These are phyloP conservation scores for Manis pentadactyla DNA, from an alignment of 2,797 vertebrate species.

Conservation along the genomic window DNA sequence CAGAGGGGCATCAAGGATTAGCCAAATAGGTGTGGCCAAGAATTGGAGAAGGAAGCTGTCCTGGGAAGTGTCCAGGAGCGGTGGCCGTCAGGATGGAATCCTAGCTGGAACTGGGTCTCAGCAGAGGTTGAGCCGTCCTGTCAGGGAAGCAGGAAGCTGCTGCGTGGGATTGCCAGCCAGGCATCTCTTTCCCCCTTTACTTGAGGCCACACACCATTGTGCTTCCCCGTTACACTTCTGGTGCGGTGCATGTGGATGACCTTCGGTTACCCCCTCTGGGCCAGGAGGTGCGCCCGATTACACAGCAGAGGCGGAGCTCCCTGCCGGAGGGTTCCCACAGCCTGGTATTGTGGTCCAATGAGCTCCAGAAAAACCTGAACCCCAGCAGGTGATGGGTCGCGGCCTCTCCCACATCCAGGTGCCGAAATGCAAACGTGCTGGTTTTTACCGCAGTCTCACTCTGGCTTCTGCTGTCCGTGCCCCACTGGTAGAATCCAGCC, in stretches of 20 bases:
- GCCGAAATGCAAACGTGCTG: conserved; percentile 79
- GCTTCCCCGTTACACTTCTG: conserved; percentile 37
- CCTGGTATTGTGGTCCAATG: conserved; percentile 81
- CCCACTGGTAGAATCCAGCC: conserved; percentile 67
- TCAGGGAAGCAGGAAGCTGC: neutral
- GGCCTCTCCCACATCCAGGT: conserved; percentile 78
- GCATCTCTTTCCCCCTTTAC: neutral
- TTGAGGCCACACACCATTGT: neutral
- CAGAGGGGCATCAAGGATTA: neutral
- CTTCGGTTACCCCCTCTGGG: conserved; percentile 72
- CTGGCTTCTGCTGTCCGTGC: conserved; percentile 72
- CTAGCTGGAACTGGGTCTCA: neutral
- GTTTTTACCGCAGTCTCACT: conserved; percentile 65
- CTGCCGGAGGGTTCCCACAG: conserved; percentile 79
- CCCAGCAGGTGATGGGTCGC: conserved; percentile 78
- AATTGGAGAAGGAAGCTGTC: neutral
- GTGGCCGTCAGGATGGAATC: neutral
- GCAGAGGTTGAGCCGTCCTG: neutral
- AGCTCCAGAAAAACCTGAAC: conserved; percentile 83
- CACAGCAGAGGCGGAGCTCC: conserved; percentile 77
- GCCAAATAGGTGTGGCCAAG: neutral
- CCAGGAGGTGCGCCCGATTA: conserved; percentile 81
- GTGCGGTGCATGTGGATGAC: conserved; percentile 58
- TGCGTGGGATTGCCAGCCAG: neutral
- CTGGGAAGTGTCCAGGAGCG: neutral